A percentile compares a stretch with the other conserved stretches of the same genome.
Conservation (phyloP, 2,113 vertebrate genomes). For the Numida meleagris region DNA sequence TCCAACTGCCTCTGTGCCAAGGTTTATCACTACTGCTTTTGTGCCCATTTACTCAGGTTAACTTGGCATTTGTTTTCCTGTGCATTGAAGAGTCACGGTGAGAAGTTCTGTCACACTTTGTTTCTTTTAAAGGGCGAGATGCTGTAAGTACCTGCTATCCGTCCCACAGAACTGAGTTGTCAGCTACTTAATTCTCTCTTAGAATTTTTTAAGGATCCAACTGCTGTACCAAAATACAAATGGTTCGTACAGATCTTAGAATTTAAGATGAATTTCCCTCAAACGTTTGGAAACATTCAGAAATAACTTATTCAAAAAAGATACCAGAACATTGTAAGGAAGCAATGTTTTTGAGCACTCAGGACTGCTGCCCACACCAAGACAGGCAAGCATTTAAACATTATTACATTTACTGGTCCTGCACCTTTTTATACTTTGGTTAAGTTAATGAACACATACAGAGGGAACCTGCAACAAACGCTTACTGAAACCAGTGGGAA, state of each 20-base stretch:
- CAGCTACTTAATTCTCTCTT: neutral
- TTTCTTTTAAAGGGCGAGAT: constrained; percentile 14
- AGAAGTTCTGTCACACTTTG: constrained; percentile 17
- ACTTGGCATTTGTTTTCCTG: constrained; percentile 18
- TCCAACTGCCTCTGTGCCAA: neutral
- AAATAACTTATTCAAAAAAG: neutral
- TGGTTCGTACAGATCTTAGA: neutral
- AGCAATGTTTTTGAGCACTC: neutral
- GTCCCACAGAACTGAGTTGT: neutral
- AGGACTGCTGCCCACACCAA: neutral
- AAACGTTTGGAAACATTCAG: neutral
- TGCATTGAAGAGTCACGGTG: neutral
- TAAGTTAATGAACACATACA: neutral
- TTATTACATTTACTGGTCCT: neutral
- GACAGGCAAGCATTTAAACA: neutral
- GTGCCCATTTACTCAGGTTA: constrained; percentile 51
- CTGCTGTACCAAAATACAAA: neutral
- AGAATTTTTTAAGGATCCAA: neutral
- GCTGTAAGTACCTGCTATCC: neutral
- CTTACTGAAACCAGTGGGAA: neutral
- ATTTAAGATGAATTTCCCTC: neutral
- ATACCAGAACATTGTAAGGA: neutral
- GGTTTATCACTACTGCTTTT: constrained; percentile 60
- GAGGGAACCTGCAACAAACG: neutral
- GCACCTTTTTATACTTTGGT: neutral